Evolutionary conservation across 2,888 invertebrate species (phyloP).

Genomic region (Macrophya alboannulata): DNA sequence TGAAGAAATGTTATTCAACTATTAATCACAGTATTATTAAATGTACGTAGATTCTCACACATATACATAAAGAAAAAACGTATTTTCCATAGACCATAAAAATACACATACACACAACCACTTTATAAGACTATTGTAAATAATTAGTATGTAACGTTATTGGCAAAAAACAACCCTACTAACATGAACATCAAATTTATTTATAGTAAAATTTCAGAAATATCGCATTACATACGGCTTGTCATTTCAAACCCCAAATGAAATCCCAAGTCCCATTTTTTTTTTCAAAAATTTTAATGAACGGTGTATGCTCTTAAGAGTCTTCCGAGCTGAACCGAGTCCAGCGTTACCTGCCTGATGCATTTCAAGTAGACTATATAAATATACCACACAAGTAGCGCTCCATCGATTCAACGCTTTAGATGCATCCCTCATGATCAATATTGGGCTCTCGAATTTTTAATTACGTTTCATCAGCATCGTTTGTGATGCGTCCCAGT

Average conservation of each 20-base stretch:
- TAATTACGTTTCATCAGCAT: too few relatives aligned
- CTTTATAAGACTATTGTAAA: slow-evolving; percentile 76
- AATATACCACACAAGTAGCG: not conserved
- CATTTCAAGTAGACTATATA: not conserved
- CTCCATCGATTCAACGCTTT: not conserved
- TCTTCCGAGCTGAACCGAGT: not conserved
- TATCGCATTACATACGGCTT: slow-evolving; percentile 57
- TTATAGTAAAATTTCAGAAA: slow-evolving; percentile 78
- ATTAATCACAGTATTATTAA: slow-evolving; percentile 79
- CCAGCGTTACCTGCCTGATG: not conserved
- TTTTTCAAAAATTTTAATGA: not conserved
- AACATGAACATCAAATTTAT: slow-evolving; percentile 76
- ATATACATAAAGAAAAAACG: slow-evolving; percentile 58
- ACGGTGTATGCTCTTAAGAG: too few relatives aligned
- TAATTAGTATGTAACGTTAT: slow-evolving; percentile 73
- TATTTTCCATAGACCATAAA: slow-evolving; percentile 55
- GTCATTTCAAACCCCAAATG: slow-evolving; percentile 22
- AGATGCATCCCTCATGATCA: not conserved
- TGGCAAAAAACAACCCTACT: slow-evolving; percentile 71
- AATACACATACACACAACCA: slow-evolving; percentile 60
- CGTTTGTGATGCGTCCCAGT: too few relatives aligned
- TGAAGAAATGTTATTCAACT: slow-evolving; percentile 68
- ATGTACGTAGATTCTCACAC: slow-evolving; percentile 73
- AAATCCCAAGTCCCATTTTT: slow-evolving; percentile 11
- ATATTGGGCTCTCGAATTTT: not conserved